Conservation (phyloP, 1,140 invertebrate genomes). For the Centruroides sculpturatus region DNA sequence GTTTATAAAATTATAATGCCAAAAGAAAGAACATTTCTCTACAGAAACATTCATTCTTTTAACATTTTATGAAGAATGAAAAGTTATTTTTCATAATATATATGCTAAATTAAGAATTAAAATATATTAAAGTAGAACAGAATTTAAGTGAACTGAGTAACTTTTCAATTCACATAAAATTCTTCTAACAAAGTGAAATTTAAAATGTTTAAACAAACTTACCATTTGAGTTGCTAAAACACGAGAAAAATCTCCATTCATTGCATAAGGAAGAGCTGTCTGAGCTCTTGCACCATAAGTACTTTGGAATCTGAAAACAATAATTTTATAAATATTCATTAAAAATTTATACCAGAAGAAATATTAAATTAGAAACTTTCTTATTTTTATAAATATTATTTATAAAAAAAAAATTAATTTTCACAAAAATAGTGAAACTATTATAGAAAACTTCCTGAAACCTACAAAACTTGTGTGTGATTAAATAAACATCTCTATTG, state of each 20-base stretch:
- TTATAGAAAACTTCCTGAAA: no score
- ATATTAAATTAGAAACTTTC: not conserved
- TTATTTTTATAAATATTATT: not conserved
- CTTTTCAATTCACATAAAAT: not conserved
- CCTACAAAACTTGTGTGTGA: no score
- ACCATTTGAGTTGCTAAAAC: constrained; percentile 77
- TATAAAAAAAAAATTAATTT: no score
- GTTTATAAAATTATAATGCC: no score
- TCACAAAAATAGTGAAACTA: no score
- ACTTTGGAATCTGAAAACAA: constrained; percentile 45
- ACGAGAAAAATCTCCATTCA: constrained; percentile 83
- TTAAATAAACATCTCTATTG: no score
- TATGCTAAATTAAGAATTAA: no score
- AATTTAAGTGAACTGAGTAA: not conserved
- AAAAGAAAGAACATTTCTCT: no score
- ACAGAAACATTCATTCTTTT: no score
- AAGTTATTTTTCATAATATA: no score
- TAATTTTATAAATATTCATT: not conserved
- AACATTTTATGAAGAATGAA: no score
- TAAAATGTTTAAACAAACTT: constrained; percentile 16
- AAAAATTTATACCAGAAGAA: not conserved
- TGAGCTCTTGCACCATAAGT: constrained; percentile 65
- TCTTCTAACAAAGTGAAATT: constrained; percentile 2
- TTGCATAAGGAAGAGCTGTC: constrained; percentile 76
- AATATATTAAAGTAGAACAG: no score